Conservation (phyloP, 2,888 invertebrate genomes). For the Drosophila kuntzei region DNA sequence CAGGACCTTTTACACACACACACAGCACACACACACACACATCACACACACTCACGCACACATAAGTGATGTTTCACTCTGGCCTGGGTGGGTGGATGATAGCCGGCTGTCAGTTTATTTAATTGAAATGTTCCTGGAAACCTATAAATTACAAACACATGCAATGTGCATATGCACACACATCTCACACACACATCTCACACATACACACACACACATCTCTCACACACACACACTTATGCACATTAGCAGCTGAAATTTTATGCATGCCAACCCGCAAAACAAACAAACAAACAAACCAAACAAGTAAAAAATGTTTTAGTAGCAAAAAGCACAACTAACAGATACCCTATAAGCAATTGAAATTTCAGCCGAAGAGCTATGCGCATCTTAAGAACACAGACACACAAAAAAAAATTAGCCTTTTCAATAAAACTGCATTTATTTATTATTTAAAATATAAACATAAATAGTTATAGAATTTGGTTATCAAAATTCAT, state of each 20-base stretch:
- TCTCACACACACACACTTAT: slow-evolving; percentile 16
- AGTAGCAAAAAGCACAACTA: not conserved
- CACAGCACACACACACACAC: slow-evolving; percentile 1
- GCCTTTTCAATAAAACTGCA: too few species aligned
- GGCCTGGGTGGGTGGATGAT: slow-evolving; percentile 39
- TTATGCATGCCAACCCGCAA: slow-evolving; percentile 62
- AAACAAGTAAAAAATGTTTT: slow-evolving; percentile 6
- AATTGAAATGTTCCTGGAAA: slow-evolving; percentile 75
- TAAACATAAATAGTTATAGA: too few species aligned
- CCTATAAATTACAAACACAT: slow-evolving; percentile 75
- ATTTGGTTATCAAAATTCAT: too few species aligned
- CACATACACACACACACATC: not conserved
- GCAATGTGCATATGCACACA: slow-evolving; percentile 42
- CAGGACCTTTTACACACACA: slow-evolving; percentile 21
- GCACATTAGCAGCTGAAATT: slow-evolving; percentile 64
- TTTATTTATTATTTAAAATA: too few species aligned
- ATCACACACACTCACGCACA: slow-evolving; percentile 2
- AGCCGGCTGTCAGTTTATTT: slow-evolving; percentile 75
- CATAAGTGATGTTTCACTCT: slow-evolving; percentile 41
- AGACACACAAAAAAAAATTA: too few species aligned
- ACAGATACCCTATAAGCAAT: slow-evolving; percentile 25
- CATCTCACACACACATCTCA: slow-evolving; percentile 10
- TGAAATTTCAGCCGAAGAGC: too few species aligned
- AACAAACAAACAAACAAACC: slow-evolving; percentile 56
- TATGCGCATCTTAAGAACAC: too few species aligned